phyloP scores from a whole-genome alignment of 2,113 vertebrate species.

The Thalassoma bifasciatum region DNA sequence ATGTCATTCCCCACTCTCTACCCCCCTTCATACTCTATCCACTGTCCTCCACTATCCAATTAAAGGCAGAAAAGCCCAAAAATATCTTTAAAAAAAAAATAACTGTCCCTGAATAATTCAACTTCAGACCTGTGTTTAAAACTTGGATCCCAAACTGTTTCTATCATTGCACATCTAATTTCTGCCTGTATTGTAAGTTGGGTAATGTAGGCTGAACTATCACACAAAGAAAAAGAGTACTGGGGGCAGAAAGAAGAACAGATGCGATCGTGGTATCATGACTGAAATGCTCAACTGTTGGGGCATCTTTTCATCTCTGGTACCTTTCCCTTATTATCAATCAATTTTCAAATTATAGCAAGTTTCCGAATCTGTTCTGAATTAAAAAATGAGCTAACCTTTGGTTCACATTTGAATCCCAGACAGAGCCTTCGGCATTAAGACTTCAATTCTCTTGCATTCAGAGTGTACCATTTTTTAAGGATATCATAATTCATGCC shows the following conservation, averaged over 20 bases:
- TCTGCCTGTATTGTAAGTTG: background rate
- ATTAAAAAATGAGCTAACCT: background rate
- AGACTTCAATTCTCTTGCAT: background rate
- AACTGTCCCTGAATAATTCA: too few relatives aligned
- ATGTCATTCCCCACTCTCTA: too few relatives aligned
- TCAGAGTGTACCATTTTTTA: background rate
- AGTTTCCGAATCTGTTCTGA: background rate
- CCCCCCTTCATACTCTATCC: too few relatives aligned
- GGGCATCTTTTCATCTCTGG: background rate
- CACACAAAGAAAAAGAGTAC: background rate
- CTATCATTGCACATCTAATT: too few relatives aligned
- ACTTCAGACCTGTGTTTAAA: too few relatives aligned
- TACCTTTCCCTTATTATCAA: background rate
- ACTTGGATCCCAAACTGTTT: background rate
- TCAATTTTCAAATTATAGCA: background rate
- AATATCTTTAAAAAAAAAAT: too few relatives aligned
- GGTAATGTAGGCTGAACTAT: background rate
- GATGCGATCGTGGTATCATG: too few relatives aligned
- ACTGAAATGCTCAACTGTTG: background rate
- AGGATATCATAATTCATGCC: conserved; percentile 3
- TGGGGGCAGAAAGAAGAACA: background rate
- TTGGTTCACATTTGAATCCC: background rate
- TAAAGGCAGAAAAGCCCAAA: too few relatives aligned
- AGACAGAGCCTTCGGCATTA: background rate
- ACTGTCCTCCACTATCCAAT: too few relatives aligned